Evolutionary conservation across 2,113 vertebrate species (phyloP).

Genomic region (Diadophis punctatus): DNA sequence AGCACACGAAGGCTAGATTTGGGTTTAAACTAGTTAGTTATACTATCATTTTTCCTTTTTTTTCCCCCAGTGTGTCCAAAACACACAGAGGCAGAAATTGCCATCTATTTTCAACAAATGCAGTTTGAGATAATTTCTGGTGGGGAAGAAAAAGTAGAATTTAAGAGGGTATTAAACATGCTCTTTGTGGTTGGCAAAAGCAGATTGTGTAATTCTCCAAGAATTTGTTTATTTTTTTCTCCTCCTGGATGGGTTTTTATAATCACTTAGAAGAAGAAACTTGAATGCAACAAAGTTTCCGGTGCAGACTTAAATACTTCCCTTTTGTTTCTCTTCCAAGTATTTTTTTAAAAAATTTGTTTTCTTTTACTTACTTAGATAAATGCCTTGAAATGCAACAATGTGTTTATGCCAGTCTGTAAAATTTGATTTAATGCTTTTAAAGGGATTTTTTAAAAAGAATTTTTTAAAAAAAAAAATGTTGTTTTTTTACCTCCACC

Average conservation of each 20-base stretch:
- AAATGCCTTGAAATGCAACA: not conserved
- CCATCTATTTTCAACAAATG: not conserved
- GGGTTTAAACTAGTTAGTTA: not conserved
- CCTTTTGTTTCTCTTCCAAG: not conserved
- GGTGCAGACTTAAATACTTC: not conserved
- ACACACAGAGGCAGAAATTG: not conserved
- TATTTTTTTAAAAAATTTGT: not conserved
- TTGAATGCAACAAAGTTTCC: not conserved
- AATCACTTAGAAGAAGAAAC: not conserved
- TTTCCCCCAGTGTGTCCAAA: too few species aligned
- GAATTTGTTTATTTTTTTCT: not conserved
- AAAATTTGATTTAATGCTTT: not conserved
- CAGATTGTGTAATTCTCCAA: not conserved
- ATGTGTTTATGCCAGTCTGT: not conserved
- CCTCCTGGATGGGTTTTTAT: too few species aligned
- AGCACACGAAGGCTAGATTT: not conserved
- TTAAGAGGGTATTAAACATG: not conserved
- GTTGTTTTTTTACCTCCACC: constrained; percentile 52
- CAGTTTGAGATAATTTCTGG: not conserved
- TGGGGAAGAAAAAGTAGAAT: not conserved
- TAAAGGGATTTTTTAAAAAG: not conserved
- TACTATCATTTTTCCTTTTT: not conserved
- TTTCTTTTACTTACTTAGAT: not conserved
- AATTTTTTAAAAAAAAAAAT: too few species aligned
- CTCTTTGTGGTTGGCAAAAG: not conserved